Evolutionary conservation across 23 tunicate genomes (phyloP).

Genomic region (Pegea sp.): DNA sequence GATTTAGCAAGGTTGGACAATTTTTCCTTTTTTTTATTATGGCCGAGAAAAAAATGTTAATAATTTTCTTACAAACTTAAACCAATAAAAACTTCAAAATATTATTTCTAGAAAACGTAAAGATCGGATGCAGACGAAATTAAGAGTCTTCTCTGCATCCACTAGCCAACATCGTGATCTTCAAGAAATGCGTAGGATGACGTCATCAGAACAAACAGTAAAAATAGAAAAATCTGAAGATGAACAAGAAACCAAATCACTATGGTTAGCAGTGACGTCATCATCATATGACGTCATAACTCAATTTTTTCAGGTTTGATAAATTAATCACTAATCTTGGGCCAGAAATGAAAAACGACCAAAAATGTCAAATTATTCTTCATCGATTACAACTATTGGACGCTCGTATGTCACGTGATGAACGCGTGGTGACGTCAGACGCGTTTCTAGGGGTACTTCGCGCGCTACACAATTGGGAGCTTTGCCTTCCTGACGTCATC

Average conservation of each 20-base stretch:
- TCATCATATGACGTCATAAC: slow-evolving; percentile 2
- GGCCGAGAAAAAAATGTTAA: too few relatives aligned
- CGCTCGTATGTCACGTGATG: slow-evolving; percentile 4
- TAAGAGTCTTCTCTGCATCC: slow-evolving; percentile 20
- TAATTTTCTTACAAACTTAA: too few relatives aligned
- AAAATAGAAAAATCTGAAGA: slow-evolving; percentile 16
- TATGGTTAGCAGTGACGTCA: background rate
- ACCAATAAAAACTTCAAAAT: too few relatives aligned
- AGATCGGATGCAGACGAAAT: slow-evolving; percentile 58
- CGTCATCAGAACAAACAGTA: too few relatives aligned
- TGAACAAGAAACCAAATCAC: slow-evolving; percentile 9
- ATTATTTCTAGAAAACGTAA: slow-evolving; percentile 23
- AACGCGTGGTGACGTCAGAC: slow-evolving; percentile 18
- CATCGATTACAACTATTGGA: background rate
- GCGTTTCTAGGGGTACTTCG: slow-evolving; percentile 32
- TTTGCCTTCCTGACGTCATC: slow-evolving; percentile 63
- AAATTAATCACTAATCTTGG: too few relatives aligned
- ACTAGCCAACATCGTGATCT: slow-evolving; percentile 44
- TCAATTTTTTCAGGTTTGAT: too few relatives aligned
- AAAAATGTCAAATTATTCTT: background rate
- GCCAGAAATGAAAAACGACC: background rate
- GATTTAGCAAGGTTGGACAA: slow-evolving; percentile 49
- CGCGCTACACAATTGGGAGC: slow-evolving; percentile 34
- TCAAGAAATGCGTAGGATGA: slow-evolving; percentile 57
- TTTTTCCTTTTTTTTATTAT: too few relatives aligned